Evolutionary conservation across 2,797 vertebrate genomes (phyloP), one percentile per base, ranked within the genome.

Genomic region (Falco berigora): DNA sequence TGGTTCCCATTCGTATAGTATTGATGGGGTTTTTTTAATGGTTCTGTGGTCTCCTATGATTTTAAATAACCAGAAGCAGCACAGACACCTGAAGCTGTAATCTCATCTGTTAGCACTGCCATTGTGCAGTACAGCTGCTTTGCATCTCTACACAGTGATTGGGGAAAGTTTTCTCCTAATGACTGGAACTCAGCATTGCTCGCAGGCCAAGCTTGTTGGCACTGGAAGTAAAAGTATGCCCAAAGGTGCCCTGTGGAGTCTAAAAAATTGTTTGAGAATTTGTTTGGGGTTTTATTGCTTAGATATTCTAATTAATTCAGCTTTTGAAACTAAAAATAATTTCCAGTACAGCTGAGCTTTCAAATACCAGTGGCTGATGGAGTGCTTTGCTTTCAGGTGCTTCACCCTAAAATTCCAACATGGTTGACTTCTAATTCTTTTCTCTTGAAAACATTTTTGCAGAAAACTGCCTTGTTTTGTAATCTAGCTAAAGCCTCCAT

Each of bases 101-200:
- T 9, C 61, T 62, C 38, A 6, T 21, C 62, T 76, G 80, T 69
- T 20, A 32, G 0, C 47, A 32, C 16, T 16, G 53, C 22, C 8
- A 0, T 28, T 44, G 10, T 30, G 42, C 30, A n/a, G 11, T 24
- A 3, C 0, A 4, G 34, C 56, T 32, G 27, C 38, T 93, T 85
- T 56, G 52, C 5, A 6, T 44, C 49, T 82, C 20, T 20, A 0
- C 2, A 0, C 27, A 11, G 55, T 0, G 23, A 12, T 18, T 0
- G 5, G 61, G n/a, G 9, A 40, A 42, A 12, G 30, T 11, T n/a
- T 49, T 25, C 21, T 38, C 6, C 12, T 46, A 4, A 12, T 7
- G 15, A 9, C 8, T 10, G 53, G 32, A 90, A 25, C 38, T 47
- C 1, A 0, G 13, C 28, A 63, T 67, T 62, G 42, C 32, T 79